Base-by-base conservation (phyloP, 2,797 vertebrate genomes). In the Leptodactylus fallax region DNA sequence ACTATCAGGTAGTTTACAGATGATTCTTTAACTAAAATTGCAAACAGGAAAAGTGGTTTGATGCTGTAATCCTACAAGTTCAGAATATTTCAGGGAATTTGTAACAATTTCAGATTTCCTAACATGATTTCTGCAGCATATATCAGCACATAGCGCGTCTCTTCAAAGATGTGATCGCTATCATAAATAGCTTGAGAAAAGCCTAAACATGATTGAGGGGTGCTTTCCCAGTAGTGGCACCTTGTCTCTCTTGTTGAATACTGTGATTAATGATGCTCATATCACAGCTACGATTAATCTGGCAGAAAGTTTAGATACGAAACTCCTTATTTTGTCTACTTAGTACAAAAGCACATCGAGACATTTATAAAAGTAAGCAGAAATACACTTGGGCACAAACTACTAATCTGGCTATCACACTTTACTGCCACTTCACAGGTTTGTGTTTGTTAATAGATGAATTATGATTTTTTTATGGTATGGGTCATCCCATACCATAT, bases 151-250 rank as follows among this genome's bases (percentile, higher is more conserved):
- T 58, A 21, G 56, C 63, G 51, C 25, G 19, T 47, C 58, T 81
- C 17, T 69, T 65, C 61, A 76, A 80, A 67, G 49, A 53, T 67
- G 47, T 36, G 74, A 85, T 85, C 65, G 8, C 77, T 61, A 80
- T 63, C 63, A 60, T 77, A 85, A 85, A 85, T 53, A 81, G 77
- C 55, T 81, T 53, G 19, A 85, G 77, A 74, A 51, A 88, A 85
- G 45, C 47, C 83, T 89, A 81, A 82, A 85, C 58, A 82, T 81
- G 87, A 87, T 83, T 83, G 72, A 87, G 51, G 27, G 61, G 81
- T 83, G n/a, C 71, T 65, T 69, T 78, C n/a, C 81, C 11, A 60
- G 60, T 56, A 58, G 25, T 51, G 74, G 72, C 61, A 87, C 74
- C 72, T 79, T 79, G 25, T 81, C 87, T 84, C 23, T 84, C 49